These are phyloP conservation scores for Drosophila lacteicornis DNA, from an alignment of 1,140 invertebrate species.

Conservation along the genomic window DNA sequence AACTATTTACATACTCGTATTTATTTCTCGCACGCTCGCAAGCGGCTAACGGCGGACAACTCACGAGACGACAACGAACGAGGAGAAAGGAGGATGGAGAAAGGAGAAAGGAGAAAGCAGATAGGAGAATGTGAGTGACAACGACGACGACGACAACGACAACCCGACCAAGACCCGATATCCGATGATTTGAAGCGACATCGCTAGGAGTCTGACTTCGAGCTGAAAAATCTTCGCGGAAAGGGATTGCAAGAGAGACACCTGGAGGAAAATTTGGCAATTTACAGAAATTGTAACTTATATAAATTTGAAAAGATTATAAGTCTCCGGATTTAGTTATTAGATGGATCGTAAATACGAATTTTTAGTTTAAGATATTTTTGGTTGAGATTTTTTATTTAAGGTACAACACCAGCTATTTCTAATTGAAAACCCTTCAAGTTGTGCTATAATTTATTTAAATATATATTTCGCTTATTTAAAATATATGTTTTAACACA, in stretches of 20 bases:
- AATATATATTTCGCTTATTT: too few relatives aligned
- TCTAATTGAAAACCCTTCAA: too few relatives aligned
- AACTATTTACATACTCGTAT: slow-evolving; percentile 72
- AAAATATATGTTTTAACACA: not conserved
- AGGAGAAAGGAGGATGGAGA: not conserved
- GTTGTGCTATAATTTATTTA: too few relatives aligned
- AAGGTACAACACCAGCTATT: too few relatives aligned
- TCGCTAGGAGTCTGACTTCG: slow-evolving; percentile 31
- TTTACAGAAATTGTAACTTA: too few relatives aligned
- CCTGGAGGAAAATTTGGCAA: not conserved
- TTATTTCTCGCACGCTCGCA: slow-evolving; percentile 69
- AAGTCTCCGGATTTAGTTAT: too few relatives aligned
- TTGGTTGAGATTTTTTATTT: too few relatives aligned
- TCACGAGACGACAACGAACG: slow-evolving; percentile 16
- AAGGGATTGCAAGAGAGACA: slow-evolving; percentile 3
- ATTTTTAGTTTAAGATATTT: too few relatives aligned
- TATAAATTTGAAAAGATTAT: too few relatives aligned
- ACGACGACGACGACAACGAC: slow-evolving; percentile 32
- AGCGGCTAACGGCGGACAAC: slow-evolving; percentile 29
- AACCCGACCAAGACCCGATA: slow-evolving; percentile 31
- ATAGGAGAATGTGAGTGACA: not conserved
- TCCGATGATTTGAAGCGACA: slow-evolving; percentile 47
- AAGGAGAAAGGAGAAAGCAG: not conserved
- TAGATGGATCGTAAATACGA: too few relatives aligned
- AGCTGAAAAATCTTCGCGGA: slow-evolving; percentile 1